phyloP scores from a whole-genome alignment of 2,113 vertebrate genomes.

The Platichthys flesus region DNA sequence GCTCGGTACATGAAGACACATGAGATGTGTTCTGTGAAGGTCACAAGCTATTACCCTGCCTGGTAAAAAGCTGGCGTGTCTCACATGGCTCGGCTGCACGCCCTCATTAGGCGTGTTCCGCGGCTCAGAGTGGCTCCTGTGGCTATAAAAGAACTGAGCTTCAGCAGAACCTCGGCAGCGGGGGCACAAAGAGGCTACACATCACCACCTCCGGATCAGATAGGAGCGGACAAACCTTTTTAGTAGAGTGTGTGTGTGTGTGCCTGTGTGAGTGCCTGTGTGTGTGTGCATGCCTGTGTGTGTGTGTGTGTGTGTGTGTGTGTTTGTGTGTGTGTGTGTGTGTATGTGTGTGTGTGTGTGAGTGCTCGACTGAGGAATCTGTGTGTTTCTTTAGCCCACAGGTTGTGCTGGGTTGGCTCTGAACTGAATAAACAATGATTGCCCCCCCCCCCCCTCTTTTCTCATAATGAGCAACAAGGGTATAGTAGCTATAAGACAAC shows the following conservation, averaged over 20 bases:
- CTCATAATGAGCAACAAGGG: background rate
- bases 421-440: constrained; percentile 40
- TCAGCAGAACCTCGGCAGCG: constrained; percentile 65
- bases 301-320: background rate
- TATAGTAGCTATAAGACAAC: background rate
- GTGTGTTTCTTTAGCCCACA: constrained; percentile 46
- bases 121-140: constrained; percentile 68
- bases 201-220: constrained; percentile 66
- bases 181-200: constrained; percentile 74
- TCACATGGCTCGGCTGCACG: constrained; percentile 70
- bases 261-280: background rate
- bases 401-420: constrained; percentile 50
- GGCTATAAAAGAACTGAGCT: constrained; percentile 75
- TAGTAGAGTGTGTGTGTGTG: background rate
- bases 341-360: background rate
- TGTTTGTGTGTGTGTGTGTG: background rate
- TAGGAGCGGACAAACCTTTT: constrained; percentile 62
- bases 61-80: constrained; percentile 74
- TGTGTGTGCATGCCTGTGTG: background rate
- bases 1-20: constrained; percentile 60
- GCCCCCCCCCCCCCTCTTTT: background rate
- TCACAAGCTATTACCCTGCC: constrained; percentile 77
- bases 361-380: background rate
- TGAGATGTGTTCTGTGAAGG: constrained; percentile 72
- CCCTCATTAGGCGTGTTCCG: constrained; percentile 78